Evolutionary conservation across 2,113 vertebrate species (phyloP).

Genomic region (Amia ocellicauda): DNA sequence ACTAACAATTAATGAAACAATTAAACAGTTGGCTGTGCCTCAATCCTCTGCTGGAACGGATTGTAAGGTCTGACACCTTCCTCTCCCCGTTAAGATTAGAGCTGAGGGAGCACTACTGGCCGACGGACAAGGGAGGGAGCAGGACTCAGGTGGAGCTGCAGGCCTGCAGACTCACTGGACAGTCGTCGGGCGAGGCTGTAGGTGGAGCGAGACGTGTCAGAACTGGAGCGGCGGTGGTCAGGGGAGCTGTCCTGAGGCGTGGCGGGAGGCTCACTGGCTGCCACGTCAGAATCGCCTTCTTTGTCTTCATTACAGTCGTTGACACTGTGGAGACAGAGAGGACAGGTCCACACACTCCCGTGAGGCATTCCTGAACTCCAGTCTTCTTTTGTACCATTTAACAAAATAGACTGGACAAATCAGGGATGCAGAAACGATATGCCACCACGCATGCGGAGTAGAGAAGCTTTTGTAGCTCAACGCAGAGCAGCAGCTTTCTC

Average conservation of each 20-base stretch:
- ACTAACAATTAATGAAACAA: no score
- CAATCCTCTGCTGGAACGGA: no score
- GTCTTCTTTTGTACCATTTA: no score
- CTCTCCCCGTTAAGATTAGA: no score
- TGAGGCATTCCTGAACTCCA: neutral
- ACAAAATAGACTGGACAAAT: no score
- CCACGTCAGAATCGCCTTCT: conserved; percentile 62
- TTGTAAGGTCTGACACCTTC: no score
- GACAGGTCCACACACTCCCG: neutral
- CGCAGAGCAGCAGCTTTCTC: neutral
- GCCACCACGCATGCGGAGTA: neutral
- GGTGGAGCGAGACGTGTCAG: conserved; percentile 72
- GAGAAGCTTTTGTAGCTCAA: neutral
- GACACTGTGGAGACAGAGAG: conserved; percentile 54
- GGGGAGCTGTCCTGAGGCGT: conserved; percentile 61
- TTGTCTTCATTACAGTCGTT: conserved; percentile 72
- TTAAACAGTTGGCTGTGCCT: no score
- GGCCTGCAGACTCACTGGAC: conserved; percentile 64
- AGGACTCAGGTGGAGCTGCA: no score
- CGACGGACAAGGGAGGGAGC: neutral
- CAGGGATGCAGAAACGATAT: no score
- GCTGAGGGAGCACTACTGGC: no score
- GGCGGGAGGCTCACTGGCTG: conserved; percentile 58
- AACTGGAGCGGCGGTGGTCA: conserved; percentile 61
- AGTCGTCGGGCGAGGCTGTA: conserved; percentile 76